Evolutionary conservation across 2,888 invertebrate species (phyloP).

Genomic region (Drosophila ezoana): DNA sequence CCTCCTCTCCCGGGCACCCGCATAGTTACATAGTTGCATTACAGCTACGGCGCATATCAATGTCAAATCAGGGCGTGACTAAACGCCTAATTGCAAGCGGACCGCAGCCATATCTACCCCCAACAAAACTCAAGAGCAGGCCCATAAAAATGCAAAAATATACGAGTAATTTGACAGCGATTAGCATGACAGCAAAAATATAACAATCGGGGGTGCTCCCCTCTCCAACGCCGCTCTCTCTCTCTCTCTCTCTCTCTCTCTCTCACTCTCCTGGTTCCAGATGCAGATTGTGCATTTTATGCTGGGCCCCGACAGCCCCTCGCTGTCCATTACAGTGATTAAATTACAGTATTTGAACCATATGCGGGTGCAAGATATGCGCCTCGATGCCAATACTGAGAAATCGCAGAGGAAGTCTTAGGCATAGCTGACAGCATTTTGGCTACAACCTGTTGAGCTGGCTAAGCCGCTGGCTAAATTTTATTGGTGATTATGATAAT

Average conservation of each 20-base stretch:
- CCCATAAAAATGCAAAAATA: slow-evolving; percentile 75
- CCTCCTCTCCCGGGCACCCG: slow-evolving; percentile 29
- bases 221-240: neutral
- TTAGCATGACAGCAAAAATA: slow-evolving; percentile 57
- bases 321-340: slow-evolving; percentile 46
- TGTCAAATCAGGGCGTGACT: slow-evolving; percentile 77
- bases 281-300: slow-evolving; percentile 76
- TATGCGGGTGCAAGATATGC: slow-evolving; percentile 62
- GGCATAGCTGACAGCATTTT: slow-evolving; percentile 13
- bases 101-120: slow-evolving; percentile 40
- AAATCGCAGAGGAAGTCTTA: slow-evolving; percentile 50
- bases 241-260: too few relatives aligned
- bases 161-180: slow-evolving; percentile 71
- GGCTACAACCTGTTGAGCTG: slow-evolving; percentile 48
- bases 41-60: slow-evolving; percentile 57
- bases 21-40: slow-evolving; percentile 33
- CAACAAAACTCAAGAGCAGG: slow-evolving; percentile 19
- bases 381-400: slow-evolving; percentile 38
- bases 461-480: slow-evolving; percentile 54
- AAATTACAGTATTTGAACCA: slow-evolving; percentile 53
- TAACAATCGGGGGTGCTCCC: neutral
- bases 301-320: slow-evolving; percentile 52
- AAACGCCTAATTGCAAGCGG: slow-evolving; percentile 73
- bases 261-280: neutral
- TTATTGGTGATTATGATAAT: slow-evolving; percentile 81